Evolutionary conservation across 2,888 invertebrate genomes (phyloP).

Genomic region (Torymus aiolomorphi): DNA sequence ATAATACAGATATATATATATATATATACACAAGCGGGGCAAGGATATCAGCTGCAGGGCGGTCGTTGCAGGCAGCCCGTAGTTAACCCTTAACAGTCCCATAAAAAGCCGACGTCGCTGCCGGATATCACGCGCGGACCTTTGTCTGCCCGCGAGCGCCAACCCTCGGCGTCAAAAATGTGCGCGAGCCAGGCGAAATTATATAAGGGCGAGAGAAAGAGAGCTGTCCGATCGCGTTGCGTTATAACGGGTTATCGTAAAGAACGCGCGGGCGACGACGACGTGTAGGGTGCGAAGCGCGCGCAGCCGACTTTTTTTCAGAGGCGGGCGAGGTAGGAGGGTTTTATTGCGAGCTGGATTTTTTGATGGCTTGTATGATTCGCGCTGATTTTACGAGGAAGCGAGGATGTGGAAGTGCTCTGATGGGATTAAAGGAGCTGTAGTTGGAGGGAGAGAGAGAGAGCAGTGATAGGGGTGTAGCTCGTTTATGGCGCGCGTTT

Average conservation of each 20-base stretch:
- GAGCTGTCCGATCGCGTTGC: too few relatives aligned
- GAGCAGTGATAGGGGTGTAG: too few relatives aligned
- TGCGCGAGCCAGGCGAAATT: too few relatives aligned
- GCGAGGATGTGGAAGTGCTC: too few relatives aligned
- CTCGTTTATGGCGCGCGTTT: too few relatives aligned
- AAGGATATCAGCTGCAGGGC: constrained; percentile 56
- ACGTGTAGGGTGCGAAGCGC: too few relatives aligned
- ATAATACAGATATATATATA: too few relatives aligned
- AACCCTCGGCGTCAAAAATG: too few relatives aligned
- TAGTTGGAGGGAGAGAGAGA: neutral
- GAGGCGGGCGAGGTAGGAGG: neutral
- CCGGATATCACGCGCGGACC: constrained; percentile 41
- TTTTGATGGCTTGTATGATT: constrained; percentile 41
- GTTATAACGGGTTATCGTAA: too few relatives aligned
- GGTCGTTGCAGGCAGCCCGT: constrained; percentile 55
- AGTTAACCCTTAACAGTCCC: constrained; percentile 61
- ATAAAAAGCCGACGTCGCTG: constrained; percentile 55
- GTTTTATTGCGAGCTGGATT: constrained; percentile 15
- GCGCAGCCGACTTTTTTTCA: neutral
- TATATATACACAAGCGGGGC: too few relatives aligned
- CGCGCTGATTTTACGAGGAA: constrained; percentile 6
- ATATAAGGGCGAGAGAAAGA: too few relatives aligned
- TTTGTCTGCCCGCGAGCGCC: neutral
- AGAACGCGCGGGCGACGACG: too few relatives aligned
- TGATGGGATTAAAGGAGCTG: neutral